phyloP scores from a whole-genome alignment of 1,140 invertebrate genomes.

The Drosophila eugracilis region DNA sequence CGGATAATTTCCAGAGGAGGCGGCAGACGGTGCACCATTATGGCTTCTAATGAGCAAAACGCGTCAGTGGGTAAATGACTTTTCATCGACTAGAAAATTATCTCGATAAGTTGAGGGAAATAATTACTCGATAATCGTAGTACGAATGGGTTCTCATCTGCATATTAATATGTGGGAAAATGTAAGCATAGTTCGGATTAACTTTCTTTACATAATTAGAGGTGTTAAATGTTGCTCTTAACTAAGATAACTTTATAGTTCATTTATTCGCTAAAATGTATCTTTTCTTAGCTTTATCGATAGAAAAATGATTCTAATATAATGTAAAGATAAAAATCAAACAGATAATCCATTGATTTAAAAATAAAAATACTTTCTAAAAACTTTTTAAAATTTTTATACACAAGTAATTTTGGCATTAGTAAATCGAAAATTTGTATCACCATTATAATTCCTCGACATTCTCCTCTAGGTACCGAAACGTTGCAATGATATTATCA shows the following conservation, averaged over 20 bases:
- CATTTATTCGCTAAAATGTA: too few species aligned
- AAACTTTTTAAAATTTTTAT: too few species aligned
- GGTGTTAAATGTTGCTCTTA: too few species aligned
- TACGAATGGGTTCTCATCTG: not conserved
- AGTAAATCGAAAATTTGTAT: too few species aligned
- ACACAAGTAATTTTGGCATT: too few species aligned
- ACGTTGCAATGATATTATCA: not conserved
- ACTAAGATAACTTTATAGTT: too few species aligned
- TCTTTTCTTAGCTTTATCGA: too few species aligned
- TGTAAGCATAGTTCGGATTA: constrained; percentile 16
- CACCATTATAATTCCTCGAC: not conserved
- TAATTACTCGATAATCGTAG: constrained; percentile 27
- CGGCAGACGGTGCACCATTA: constrained; percentile 7
- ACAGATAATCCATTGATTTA: too few species aligned
- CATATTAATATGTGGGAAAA: constrained; percentile 1
- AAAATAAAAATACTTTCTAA: too few species aligned
- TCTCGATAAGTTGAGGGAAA: constrained; percentile 16
- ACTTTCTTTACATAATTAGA: too few species aligned
- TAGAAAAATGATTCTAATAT: too few species aligned
- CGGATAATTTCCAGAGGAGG: not conserved
- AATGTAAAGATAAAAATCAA: too few species aligned
- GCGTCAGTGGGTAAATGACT: constrained; percentile 33
- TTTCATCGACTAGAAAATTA: constrained; percentile 26
- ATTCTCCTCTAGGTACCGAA: constrained; percentile 47
- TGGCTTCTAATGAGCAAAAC: constrained; percentile 38